These are phyloP conservation scores for Hermetia illucens DNA, from an alignment of 1,140 invertebrate genomes.

Conservation along the genomic window DNA sequence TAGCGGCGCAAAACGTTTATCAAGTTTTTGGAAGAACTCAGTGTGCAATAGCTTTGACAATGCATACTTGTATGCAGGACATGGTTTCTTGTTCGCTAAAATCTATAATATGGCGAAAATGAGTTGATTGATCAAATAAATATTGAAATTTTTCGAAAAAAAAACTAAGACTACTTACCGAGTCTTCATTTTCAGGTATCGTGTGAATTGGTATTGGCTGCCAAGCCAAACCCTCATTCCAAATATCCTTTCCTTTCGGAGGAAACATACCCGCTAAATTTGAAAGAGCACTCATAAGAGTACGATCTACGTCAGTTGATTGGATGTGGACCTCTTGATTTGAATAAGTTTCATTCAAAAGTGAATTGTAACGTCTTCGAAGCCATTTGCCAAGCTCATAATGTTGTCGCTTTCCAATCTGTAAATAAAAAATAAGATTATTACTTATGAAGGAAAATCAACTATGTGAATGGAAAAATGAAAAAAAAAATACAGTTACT, in stretches of 20 bases:
- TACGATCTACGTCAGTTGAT: conserved; percentile 77
- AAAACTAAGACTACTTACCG: conserved; percentile 27
- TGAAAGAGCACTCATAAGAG: conserved; percentile 74
- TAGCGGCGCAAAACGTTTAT: conserved; percentile 43
- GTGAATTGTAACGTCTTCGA: conserved; percentile 47
- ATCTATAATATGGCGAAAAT: conserved; percentile 12
- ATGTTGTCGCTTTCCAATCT: conserved; percentile 66
- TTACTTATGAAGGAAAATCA: conserved; percentile 1
- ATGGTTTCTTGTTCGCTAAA: conserved; percentile 47
- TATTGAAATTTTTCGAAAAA: conserved; percentile 1
- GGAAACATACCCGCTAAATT: conserved; percentile 74
- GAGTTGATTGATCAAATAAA: background rate
- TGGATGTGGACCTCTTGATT: conserved; percentile 46
- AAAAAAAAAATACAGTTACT: no score
- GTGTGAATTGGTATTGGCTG: conserved; percentile 85
- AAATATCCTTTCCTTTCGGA: conserved; percentile 40
- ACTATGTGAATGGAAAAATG: no score
- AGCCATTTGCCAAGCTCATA: conserved; percentile 64
- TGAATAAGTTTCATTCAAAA: conserved; percentile 39
- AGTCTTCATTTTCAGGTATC: conserved; percentile 46
- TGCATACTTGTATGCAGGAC: conserved; percentile 46
- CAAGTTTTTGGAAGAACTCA: conserved; percentile 38
- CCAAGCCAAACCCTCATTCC: conserved; percentile 60
- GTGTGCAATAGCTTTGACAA: conserved; percentile 38
- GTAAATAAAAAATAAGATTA: no score